Evolutionary conservation across 2,797 vertebrate species (phyloP), one percentile per base, ranked within the genome.

Genomic region (Amblyopsis hoosieri): DNA sequence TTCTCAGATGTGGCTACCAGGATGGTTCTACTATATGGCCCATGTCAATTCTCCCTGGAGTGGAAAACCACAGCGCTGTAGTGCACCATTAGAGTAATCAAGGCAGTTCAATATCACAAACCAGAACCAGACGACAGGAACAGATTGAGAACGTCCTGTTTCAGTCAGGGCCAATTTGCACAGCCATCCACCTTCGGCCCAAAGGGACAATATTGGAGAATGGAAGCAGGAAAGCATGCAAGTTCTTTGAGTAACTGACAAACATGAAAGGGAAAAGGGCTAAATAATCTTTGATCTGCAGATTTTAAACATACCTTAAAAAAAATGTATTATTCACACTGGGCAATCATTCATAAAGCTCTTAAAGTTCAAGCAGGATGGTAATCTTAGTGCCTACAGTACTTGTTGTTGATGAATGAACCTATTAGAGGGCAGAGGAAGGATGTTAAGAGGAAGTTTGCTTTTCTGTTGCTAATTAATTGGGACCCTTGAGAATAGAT

Each of bases 71-170:
- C 80, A 64, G 63, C 65, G 79, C 80, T 78, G 81, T 75, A 82
- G 79, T 76, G 76, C 68, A 67, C 75, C 72, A 84, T 86, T 90
- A 86, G 77, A 82, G 85, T 80, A 91, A 93, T 91, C 90, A 90
- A 78, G 67, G 78, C 64, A 76, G 79, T 79, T 88, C 84, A 86
- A 88, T 85, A 87, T 69, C 14, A 57, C 79, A 91, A 91, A 93
- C 75, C 80, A 86, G 81, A 92, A 93, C 87, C 91, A 92, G 89
- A 91, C 82, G 77, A 73, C 80, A 78, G 45, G 83, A 80, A 89
- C 88, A 89, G 85, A 92, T 89, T 88, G 89, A 83, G 87, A 92
- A 91, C 72, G 85, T 91, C 89, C 89, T 88, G 87, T 88, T 91
- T 89, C 80, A 86, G 90, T 92, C 89, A 83, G 74, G 78, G 62